Base-by-base conservation (phyloP, 2,797 vertebrate genomes). In the Poeciliopsis infans region DNA sequence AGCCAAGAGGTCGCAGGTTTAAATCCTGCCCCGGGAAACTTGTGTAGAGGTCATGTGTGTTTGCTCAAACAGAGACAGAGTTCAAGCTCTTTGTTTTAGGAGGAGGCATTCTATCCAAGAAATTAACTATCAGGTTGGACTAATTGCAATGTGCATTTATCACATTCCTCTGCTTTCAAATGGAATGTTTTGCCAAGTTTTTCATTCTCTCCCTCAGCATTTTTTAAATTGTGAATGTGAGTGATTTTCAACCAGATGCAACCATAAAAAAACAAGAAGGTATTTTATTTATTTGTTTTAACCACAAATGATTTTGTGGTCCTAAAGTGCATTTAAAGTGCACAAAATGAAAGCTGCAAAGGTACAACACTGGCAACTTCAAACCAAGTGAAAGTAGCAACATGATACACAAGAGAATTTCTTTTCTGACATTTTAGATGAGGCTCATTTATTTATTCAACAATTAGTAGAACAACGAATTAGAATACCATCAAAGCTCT, bases 41-140 rank as follows among this genome's bases (percentile, higher is more conserved):
- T 13, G 87, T 88, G 83, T 89, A 73, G 88, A 92, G 92, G 93
- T 94, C 91, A 95, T 88, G 91, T 91, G 88, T 95, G 92, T 94
- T 95, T 94, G 92, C 88, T 94, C 93, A 92, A 87, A 91, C 84
- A 90, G 83, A 79, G 83, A 79, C 91, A 92, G 88, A 89, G 91
- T 90, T 93, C 90, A 90, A 90, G 82, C 84, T 86, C 77, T 82
- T 79, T 83, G 74, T 81, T 91, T 87, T 87, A 75, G 91, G 86
- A 91, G 87, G 90, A 68, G 75, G 90, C 91, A 91, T 94, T 94
- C 92, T 91, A 83, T 77, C 66, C 25, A 39, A 86, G 82, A 88
- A 90, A 92, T 92, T 86, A 94, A 86, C 82, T 76, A 92, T 91
- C 86, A 80, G 85, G 84, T 89, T 79, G 76, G 83, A 86, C 89